phyloP scores from a whole-genome alignment of 1,140 invertebrate genomes.

The Zaprionus ghesquierei region DNA sequence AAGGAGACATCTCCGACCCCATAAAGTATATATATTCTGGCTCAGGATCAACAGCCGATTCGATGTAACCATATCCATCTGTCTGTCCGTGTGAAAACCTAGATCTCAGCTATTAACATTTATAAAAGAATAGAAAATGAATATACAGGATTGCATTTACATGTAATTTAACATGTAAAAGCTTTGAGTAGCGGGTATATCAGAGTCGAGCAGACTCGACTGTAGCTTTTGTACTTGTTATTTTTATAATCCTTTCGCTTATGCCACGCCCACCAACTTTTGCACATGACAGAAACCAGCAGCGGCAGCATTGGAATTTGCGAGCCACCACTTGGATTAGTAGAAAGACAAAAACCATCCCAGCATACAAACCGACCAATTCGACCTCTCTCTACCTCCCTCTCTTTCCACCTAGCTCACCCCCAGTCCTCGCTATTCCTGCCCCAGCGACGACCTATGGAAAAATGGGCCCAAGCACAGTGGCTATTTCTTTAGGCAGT shows the following conservation, averaged over 20 bases:
- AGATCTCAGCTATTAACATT: too few species aligned
- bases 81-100: too few species aligned
- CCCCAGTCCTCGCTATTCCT: neutral
- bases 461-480: slow-evolving; percentile 48
- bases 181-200: too few species aligned
- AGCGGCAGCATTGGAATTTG: slow-evolving; percentile 62
- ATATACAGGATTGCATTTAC: too few species aligned
- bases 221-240: too few species aligned
- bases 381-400: neutral
- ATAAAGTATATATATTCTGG: too few species aligned
- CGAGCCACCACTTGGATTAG: slow-evolving; percentile 70
- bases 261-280: slow-evolving; percentile 56
- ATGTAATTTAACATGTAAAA: too few species aligned
- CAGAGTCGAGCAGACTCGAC: too few species aligned
- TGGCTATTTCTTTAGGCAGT: slow-evolving; percentile 51
- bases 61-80: too few species aligned
- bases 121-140: too few species aligned
- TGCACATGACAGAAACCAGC: slow-evolving; percentile 69
- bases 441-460: slow-evolving; percentile 12
- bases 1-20: too few species aligned
- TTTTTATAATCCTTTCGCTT: slow-evolving; percentile 78
- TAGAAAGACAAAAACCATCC: slow-evolving; percentile 68
- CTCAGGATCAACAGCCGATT: too few species aligned
- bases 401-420: neutral
- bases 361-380: slow-evolving; percentile 5